Base-by-base conservation (phyloP, 2,888 invertebrate species). In the Coenonympha glycerion region DNA sequence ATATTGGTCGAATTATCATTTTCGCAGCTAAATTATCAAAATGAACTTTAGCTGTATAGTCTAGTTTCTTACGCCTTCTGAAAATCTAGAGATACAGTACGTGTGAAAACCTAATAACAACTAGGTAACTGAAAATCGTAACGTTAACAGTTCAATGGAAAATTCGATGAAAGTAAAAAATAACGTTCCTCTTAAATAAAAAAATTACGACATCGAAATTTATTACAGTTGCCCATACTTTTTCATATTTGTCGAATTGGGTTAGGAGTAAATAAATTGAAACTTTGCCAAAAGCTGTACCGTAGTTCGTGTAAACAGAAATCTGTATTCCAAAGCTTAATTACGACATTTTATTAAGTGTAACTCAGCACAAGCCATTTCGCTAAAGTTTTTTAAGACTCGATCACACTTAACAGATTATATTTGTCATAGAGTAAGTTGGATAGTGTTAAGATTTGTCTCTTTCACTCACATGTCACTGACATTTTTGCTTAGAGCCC, bases 251-350 rank as follows among this genome's bases (percentile, higher is more conserved):
- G 50, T 50, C 53, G 50, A 56, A 56, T 26, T 56, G 53, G 56
- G 56, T 53, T 56, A 53, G 56, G 56, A 48, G 50, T 53, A 56
- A 56, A 53, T 56, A 56, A 53, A 51, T 56, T 56, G 56, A 56
- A 56, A 56, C 56, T 50, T 53, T 56, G 56, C 53, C 56, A 56
- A 50, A 50, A 47, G 53, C 53, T 45, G 37, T 48, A 41, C 53
- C 45, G 55, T 50, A 42, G 48, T 45, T 48, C 53, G 53, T 53
- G 53, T 53, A 56, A 50, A 56, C 53, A 50, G 40, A 44, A 53
- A 37, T 28, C 37, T 19, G 37, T 9, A 36, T 28, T 56, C 41
- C 46, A 44, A 40, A 44, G 55, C 49, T 55, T 55, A 49, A 53
- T 55, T 55, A 53, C 47, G 45, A 56, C 56, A 53, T 56, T 39